These are phyloP conservation scores for Aix galericulata DNA, from an alignment of 2,113 vertebrate genomes.

Conservation along the genomic window DNA sequence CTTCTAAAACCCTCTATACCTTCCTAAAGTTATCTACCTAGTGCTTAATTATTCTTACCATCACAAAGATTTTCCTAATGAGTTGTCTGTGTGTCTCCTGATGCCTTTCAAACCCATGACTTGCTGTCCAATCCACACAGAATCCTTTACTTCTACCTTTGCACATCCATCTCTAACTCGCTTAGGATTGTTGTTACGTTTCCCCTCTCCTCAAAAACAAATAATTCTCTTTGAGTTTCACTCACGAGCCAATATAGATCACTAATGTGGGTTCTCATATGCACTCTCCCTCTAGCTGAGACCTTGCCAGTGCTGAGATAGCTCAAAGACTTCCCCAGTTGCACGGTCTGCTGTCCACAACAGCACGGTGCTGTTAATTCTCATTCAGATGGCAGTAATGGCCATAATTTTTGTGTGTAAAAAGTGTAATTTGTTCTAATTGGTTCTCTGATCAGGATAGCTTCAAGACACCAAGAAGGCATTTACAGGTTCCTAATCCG, in stretches of 20 bases:
- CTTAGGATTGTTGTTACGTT: not conserved
- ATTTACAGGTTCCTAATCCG: not conserved
- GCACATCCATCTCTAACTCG: not conserved
- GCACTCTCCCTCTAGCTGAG: not conserved
- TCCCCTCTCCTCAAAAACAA: not conserved
- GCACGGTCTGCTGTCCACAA: not conserved
- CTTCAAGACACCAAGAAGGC: not conserved
- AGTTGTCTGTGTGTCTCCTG: not conserved
- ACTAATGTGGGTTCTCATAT: not conserved
- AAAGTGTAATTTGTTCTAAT: not conserved
- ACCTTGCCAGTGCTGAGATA: not conserved
- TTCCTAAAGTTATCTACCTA: not conserved
- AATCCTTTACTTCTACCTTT: not conserved
- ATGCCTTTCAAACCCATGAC: not conserved
- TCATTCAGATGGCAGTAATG: not conserved
- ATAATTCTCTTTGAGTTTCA: not conserved
- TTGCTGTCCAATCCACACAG: not conserved
- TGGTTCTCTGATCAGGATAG: not conserved
- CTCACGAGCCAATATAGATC: not conserved
- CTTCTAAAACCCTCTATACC: not conserved
- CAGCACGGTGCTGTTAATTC: not conserved
- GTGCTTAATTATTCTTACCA: not conserved
- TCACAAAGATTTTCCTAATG: not conserved
- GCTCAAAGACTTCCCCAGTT: not conserved
- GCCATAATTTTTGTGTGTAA: not conserved